Evolutionary conservation across 2,888 invertebrate genomes (phyloP).

Genomic region (Andrena minutula): DNA sequence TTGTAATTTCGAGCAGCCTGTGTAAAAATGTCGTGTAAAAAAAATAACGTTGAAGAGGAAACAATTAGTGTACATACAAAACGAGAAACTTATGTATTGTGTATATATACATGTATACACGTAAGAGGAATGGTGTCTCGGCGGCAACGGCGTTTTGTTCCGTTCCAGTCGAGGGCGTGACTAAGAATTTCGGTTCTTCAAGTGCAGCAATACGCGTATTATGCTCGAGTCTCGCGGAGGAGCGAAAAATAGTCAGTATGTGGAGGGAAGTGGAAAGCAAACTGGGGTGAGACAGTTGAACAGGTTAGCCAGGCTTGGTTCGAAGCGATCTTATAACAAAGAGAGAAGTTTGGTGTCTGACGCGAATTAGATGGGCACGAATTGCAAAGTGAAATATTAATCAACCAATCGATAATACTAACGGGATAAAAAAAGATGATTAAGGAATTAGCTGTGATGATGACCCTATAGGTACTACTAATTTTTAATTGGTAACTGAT

Average conservation of each 20-base stretch:
- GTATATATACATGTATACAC: slow-evolving; percentile 38
- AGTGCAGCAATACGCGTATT: slow-evolving; percentile 36
- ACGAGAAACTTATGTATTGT: slow-evolving; percentile 25
- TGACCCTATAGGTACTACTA: slow-evolving; percentile 81
- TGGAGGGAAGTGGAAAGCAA: background rate
- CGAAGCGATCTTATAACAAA: background rate
- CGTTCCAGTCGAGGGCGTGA: slow-evolving; percentile 55
- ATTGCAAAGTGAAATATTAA: slow-evolving; percentile 44
- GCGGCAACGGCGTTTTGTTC: slow-evolving; percentile 46
- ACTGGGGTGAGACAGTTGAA: background rate
- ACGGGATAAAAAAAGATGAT: slow-evolving; percentile 49
- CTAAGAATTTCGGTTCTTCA: slow-evolving; percentile 21
- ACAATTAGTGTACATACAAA: slow-evolving; percentile 58
- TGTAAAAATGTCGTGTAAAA: slow-evolving; percentile 54
- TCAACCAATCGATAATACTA: slow-evolving; percentile 62
- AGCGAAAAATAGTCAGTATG: slow-evolving; percentile 49
- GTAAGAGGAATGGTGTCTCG: slow-evolving; percentile 23
- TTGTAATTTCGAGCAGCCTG: slow-evolving; percentile 42
- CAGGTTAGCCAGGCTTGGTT: slow-evolving; percentile 37
- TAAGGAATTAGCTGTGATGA: slow-evolving; percentile 83
- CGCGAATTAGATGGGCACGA: slow-evolving; percentile 23
- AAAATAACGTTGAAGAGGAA: background rate
- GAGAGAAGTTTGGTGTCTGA: background rate
- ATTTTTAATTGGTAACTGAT: slow-evolving; percentile 78
- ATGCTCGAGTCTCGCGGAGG: slow-evolving; percentile 43